These are phyloP conservation scores for Dasyurus viverrinus DNA, from an alignment of 2,113 vertebrate genomes.

Conservation along the genomic window DNA sequence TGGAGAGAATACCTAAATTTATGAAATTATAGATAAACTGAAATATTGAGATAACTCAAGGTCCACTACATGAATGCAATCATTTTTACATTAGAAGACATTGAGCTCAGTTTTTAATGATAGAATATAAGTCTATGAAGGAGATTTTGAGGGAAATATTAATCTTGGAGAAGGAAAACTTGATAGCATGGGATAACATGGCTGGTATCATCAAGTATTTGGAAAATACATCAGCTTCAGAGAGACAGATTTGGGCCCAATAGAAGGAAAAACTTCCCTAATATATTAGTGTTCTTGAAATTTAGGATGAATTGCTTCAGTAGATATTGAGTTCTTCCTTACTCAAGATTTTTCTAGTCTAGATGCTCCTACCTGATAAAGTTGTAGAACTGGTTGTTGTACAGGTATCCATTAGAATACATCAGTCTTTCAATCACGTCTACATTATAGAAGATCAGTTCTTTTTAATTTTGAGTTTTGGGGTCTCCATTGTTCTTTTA, in stretches of 20 bases:
- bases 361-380: neutral
- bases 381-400: neutral
- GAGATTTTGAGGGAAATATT: neutral
- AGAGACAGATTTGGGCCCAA: neutral
- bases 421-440: neutral
- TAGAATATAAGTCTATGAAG: neutral
- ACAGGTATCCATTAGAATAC: neutral
- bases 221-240: neutral
- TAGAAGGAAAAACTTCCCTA: neutral
- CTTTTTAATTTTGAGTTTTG: neutral
- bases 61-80: conserved; percentile 3
- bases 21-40: neutral
- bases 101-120: neutral
- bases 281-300: neutral
- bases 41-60: neutral
- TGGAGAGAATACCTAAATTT: neutral
- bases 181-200: neutral
- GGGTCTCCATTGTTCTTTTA: neutral
- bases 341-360: neutral
- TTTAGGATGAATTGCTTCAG: neutral
- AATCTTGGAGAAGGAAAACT: neutral
- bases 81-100: neutral
- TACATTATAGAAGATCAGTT: neutral
- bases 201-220: neutral
- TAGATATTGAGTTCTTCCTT: neutral